Conservation (phyloP, 2,888 invertebrate species). For the Cheilosia vulpina region DNA sequence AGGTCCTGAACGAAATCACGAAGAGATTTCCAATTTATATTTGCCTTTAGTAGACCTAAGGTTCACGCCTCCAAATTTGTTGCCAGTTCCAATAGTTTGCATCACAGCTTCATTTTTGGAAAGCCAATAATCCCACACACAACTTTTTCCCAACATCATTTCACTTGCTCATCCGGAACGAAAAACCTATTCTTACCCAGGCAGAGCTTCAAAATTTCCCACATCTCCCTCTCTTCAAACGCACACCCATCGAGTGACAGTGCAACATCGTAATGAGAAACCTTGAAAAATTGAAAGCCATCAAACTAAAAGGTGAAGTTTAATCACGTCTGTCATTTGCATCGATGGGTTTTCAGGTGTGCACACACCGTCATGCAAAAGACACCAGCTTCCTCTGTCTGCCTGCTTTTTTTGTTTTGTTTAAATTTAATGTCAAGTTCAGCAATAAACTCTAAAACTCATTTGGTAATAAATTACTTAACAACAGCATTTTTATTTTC, state of each 20-base stretch:
- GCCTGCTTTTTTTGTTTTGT: neutral
- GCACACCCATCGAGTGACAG: neutral
- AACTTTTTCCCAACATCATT: too few species aligned
- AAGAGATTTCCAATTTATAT: too few species aligned
- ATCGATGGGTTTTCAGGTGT: constrained; percentile 51
- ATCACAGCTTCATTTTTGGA: too few species aligned
- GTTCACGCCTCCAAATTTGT: too few species aligned
- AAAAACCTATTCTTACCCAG: neutral
- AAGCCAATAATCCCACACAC: too few species aligned
- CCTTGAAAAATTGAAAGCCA: constrained; percentile 45
- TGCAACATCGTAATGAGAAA: neutral
- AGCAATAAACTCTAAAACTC: constrained; percentile 37
- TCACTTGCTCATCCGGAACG: too few species aligned
- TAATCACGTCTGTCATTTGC: constrained; percentile 69
- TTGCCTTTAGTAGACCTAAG: too few species aligned
- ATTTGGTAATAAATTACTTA: constrained; percentile 49
- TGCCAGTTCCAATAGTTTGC: too few species aligned
- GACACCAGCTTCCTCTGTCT: neutral
- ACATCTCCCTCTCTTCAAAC: constrained; percentile 1
- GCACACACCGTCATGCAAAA: constrained; percentile 2
- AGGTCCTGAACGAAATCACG: too few species aligned
- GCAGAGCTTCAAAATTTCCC: constrained; percentile 9
- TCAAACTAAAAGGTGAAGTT: constrained; percentile 50
- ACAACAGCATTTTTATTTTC: constrained; percentile 29
- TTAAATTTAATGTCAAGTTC: constrained; percentile 63